These are phyloP conservation scores for Cancer borealis DNA, from an alignment of 2,888 invertebrate genomes.

Conservation along the genomic window DNA sequence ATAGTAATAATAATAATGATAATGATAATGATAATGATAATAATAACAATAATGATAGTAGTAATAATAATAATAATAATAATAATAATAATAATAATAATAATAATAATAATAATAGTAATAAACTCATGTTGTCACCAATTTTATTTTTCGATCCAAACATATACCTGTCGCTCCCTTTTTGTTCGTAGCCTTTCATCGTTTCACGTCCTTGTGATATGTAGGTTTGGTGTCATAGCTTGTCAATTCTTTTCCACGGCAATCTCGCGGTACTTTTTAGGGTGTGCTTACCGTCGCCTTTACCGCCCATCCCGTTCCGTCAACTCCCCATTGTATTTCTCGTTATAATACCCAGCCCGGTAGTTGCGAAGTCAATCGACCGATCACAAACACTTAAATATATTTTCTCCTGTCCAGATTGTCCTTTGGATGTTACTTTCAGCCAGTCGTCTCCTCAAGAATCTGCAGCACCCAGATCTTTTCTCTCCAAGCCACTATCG, in stretches of 20 bases:
- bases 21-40: no score
- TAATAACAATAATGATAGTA: no score
- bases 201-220: neutral
- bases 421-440: neutral
- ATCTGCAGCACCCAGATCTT: neutral
- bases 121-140: neutral
- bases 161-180: neutral
- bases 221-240: neutral
- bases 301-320: neutral
- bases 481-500: neutral
- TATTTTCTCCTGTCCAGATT: neutral
- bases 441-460: neutral
- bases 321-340: neutral
- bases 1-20: no score
- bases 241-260: neutral
- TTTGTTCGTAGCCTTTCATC: neutral
- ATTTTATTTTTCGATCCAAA: neutral
- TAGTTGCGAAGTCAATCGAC: constrained; percentile 24
- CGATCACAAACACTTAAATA: constrained; percentile 1
- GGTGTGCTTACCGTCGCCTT: neutral
- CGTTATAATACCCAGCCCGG: neutral
- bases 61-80: no score
- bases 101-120: neutral
- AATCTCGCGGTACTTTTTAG: neutral
- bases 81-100: no score